Base-by-base conservation (phyloP, 2,797 vertebrate genomes). In the Coccyzus lansbergi region DNA sequence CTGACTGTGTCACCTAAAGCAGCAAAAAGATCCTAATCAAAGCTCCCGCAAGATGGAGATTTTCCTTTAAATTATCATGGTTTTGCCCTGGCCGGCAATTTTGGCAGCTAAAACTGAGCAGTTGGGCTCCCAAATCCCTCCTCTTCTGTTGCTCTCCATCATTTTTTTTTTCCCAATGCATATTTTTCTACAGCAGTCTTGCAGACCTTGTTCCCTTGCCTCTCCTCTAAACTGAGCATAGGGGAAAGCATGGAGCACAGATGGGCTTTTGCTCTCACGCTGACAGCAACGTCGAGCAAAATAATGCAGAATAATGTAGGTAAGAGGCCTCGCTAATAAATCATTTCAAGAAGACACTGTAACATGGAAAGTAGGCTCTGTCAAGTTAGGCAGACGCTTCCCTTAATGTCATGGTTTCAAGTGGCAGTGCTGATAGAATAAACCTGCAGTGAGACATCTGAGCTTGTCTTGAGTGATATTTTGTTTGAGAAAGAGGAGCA, bases 91-190 rank as follows among this genome's bases (percentile, higher is more conserved):
- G 9, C n/a, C n/a, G n/a, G n/a, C 38, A 38, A 38, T 38, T 38
- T 44, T 44, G 42, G 42, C 12, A 44, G 42, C 42, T 44, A 44
- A 44, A 44, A 14, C 42, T 17, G 42, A 44, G 42, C 42, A 44
- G 42, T 44, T 44, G 18, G 42, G 14, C 42, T 44, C 42, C 42
- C 42, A 44, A 44, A 44, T 44, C 42, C 42, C 15, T 17, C 42
- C 18, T 44, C 42, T 18, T 15, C 42, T 44, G 1, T 99, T 99
- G 7, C 99, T 99, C 98, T 99, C 99, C 94, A 99, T 99, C 93
- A 99, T 98, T 97, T 99, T 99, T 94, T 99, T 99, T 38, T n/a
- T n/a, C n/a, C 99, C 99, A 7, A 99, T 99, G 86, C 99, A 98
- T 94, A 99, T 99, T 11, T 98, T 98, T 42, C 99, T 97, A 83